These are phyloP conservation scores for Pseudomyrmex concolor DNA, from an alignment of 1,140 invertebrate genomes.

Conservation along the genomic window DNA sequence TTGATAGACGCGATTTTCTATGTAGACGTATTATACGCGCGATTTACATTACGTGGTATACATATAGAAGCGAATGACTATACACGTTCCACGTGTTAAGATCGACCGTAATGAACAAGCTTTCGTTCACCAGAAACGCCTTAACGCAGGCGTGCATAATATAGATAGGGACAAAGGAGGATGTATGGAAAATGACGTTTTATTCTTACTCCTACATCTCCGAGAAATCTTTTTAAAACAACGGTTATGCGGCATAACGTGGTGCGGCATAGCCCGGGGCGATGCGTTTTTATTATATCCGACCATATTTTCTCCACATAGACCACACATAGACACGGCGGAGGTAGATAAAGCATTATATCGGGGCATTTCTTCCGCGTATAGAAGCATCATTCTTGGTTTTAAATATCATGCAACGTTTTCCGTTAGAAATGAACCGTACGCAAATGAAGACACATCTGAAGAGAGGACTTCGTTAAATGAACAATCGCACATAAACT, in stretches of 20 bases:
- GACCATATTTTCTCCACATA: constrained; percentile 39
- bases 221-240: constrained; percentile 61
- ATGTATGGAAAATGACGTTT: constrained; percentile 62
- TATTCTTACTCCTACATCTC: constrained; percentile 58
- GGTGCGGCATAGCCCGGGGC: constrained; percentile 21
- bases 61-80: background rate
- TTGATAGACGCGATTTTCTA: too few species aligned
- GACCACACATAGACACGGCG: background rate
- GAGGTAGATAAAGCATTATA: constrained; percentile 38
- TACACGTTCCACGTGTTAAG: background rate
- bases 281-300: constrained; percentile 63
- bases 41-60: background rate
- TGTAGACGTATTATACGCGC: too few species aligned
- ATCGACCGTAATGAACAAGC: background rate
- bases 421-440: background rate
- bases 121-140: constrained; percentile 2
- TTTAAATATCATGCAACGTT: constrained; percentile 7
- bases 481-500: too few species aligned
- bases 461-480: too few species aligned
- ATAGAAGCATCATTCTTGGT: constrained; percentile 10
- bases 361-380: background rate
- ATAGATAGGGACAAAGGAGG: constrained; percentile 5
- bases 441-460: background rate
- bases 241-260: constrained; percentile 40
- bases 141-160: constrained; percentile 23